Conservation (phyloP, 2,888 invertebrate genomes). For the Nesidiocoris tenuis region DNA sequence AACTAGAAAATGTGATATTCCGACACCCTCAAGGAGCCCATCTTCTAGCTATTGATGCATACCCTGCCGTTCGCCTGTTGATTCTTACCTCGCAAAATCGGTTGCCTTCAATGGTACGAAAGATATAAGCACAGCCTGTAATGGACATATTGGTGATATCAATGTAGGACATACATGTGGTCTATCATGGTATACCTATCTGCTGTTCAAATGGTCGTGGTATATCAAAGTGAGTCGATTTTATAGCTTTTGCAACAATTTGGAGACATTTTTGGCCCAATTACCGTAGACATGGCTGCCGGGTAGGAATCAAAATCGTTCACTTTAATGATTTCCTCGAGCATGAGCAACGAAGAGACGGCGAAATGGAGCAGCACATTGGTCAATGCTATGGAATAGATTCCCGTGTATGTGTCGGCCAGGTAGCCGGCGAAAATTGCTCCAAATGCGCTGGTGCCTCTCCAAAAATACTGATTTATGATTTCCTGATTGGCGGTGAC, state of each 20-base stretch:
- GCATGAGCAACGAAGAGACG: background rate
- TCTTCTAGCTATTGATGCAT: no score
- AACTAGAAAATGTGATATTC: no score
- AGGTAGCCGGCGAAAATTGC: background rate
- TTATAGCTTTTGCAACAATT: no score
- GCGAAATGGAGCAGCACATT: slow-evolving; percentile 5
- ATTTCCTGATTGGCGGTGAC: background rate
- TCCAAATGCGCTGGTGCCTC: background rate
- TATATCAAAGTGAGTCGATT: no score
- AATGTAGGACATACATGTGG: no score
- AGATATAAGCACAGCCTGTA: slow-evolving; percentile 1
- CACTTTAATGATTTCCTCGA: background rate
- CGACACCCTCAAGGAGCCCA: no score
- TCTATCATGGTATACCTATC: no score
- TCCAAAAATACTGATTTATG: background rate
- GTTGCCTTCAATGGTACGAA: slow-evolving; percentile 24
- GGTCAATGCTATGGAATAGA: background rate
- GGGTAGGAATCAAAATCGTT: slow-evolving; percentile 10
- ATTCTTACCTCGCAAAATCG: slow-evolving; percentile 29
- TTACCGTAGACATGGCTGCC: background rate
- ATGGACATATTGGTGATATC: no score
- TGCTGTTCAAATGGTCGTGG: no score
- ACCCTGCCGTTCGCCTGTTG: no score
- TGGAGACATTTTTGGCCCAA: no score
- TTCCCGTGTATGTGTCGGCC: slow-evolving; percentile 13